Evolutionary conservation across 2,113 vertebrate species (phyloP), one percentile per base, ranked within the genome.

Genomic region (Lipophrys pholis): DNA sequence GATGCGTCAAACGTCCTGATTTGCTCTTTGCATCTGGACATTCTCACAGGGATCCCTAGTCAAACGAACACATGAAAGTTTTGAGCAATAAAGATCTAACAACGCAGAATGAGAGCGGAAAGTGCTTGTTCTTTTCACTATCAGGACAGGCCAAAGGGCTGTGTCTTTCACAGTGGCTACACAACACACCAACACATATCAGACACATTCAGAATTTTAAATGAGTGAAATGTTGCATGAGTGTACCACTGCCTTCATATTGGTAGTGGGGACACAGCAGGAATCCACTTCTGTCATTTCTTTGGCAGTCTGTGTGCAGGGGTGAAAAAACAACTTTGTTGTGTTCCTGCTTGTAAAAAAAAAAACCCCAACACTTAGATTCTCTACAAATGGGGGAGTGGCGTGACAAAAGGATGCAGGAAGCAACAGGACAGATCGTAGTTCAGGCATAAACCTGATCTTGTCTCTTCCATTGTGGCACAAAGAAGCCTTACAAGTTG

Each of bases 371-470:
- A 30, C 21, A 30, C 21, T 30, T 30, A 4, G 21, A 30, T 30
- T 4, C 2, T 30, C 21, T 30, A 36, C 11, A 69, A 12, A 71
- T 1, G 9, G 2, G 14, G 39, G 52, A 66, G 66, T 54, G 50
- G 36, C 2, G 11, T 69, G 67, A n/a, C 40, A 48, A 65, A n/a
- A 56, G 1, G 41, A 70, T 58, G 49, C 21, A 41, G 35, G 0
- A 45, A 36, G 49, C 30, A 17, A 12, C 15, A 64, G 2, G 50
- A 11, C 16, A 41, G 41, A 51, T 9, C 11, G 55, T 0, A 0
- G 11, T 65, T 82, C 79, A 74, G 38, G 71, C 61, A 4, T 30
- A 30, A 30, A 30, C 4, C 21, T 74, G 84, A 82, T 73, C 21
- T 38, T 45, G 41, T 30, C 5, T 1, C 5, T 71, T 35, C 65